Base-by-base conservation (phyloP, 2,888 invertebrate species). In the Enchytraeus crypticus region DNA sequence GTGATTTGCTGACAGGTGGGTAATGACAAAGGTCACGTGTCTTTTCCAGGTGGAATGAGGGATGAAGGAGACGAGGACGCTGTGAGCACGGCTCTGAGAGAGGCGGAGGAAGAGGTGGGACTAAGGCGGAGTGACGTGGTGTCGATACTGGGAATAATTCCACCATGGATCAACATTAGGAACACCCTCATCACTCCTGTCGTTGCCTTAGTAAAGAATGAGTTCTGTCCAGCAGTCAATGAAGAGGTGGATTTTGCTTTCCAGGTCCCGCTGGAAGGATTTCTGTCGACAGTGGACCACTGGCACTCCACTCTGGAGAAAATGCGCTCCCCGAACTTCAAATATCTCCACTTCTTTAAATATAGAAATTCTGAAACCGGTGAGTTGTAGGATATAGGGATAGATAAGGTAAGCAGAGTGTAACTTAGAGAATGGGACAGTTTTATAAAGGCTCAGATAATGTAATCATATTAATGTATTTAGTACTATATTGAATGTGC, bases 91-190 rank as follows among this genome's bases (percentile, higher is more conserved):
- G 74, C 75, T 14, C 63, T 76, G 14, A 63, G 78, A 45, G 78
- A 78, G 64, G 72, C 77, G 2, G 63, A 73, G 23, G 78, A 78
- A 63, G 78, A 78, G 65, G 72, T 77, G 29, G 77, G 77, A 1
- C 64, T 78, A 30, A 38, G 62, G 4, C 69, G 66, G 18, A 38
- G 64, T 11, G 38, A 70, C 33, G 75, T 77, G 5, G 18, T 38
- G 18, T 65, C 69, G 21, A 65, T 77, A 23, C 33, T 77, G 18
- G 71, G 66, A 11, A 59, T 69, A 14, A 60, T 74, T 18, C 62
- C 68, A 5, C 71, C 71, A 5, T 57, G 69, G 3, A 59, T 74
- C 34, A 71, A 68, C 18, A 54, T 5, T 27, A 71, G 71, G n/a
- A 65, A 67, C 51, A 69, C 70, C 26, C 34, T 73, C 4, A 72